phyloP scores from a whole-genome alignment of 2,797 vertebrate species.

The Chloroceryle amazona region DNA sequence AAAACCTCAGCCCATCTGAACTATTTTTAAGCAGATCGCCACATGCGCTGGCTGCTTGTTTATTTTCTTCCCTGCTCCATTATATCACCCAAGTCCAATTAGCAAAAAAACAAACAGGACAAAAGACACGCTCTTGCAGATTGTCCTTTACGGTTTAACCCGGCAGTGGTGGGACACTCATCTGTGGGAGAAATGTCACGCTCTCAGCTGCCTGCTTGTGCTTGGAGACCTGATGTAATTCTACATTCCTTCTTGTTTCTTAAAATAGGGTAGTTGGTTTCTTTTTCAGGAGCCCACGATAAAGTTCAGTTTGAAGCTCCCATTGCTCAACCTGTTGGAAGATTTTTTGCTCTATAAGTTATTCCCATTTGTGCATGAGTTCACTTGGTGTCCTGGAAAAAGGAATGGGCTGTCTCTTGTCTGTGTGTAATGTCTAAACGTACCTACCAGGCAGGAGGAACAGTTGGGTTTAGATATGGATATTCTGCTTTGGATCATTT shows the following conservation, averaged over 20 bases:
- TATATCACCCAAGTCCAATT: not conserved
- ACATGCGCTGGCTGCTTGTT: slow-evolving; percentile 71
- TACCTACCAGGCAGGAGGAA: not conserved
- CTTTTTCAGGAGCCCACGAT: not conserved
- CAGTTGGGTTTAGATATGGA: not conserved
- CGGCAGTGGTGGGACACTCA: not conserved
- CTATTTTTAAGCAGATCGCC: slow-evolving; percentile 82
- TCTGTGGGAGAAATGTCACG: not conserved
- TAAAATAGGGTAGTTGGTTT: not conserved
- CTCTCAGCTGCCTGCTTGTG: not conserved
- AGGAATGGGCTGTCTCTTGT: not conserved
- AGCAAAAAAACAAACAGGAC: not conserved
- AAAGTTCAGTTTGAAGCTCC: not conserved
- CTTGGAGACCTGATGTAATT: not conserved
- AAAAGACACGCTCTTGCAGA: not conserved
- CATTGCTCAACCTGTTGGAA: not conserved
- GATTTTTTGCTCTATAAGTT: not conserved
- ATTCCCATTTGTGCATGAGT: not conserved
- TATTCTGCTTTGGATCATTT: not conserved
- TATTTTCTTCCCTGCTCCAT: not conserved
- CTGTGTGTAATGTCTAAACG: not conserved
- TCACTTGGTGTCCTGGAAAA: not conserved
- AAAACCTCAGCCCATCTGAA: slow-evolving; percentile 76
- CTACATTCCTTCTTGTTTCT: not conserved
- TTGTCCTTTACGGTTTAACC: not conserved